Evolutionary conservation across 2,888 invertebrate genomes (phyloP).

Genomic region (Rhingia rostrata): DNA sequence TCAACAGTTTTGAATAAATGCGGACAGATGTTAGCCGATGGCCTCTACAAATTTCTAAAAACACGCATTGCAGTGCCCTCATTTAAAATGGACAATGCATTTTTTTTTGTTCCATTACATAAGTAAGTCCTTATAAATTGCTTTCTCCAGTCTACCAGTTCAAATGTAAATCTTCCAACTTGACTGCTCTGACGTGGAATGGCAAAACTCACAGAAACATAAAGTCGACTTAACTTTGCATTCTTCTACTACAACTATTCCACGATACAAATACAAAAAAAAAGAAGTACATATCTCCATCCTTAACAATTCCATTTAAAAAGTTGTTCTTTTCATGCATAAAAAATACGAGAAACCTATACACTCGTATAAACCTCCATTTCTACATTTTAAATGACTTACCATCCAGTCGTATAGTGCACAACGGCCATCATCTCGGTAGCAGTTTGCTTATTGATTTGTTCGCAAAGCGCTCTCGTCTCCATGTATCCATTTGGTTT

Average conservation of each 20-base stretch:
- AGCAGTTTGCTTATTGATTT: constrained; percentile 83
- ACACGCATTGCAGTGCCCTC: too few relatives aligned
- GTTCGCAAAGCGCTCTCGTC: constrained; percentile 83
- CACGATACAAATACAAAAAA: neutral
- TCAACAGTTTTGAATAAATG: too few relatives aligned
- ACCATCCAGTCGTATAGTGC: constrained; percentile 90
- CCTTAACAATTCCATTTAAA: constrained; percentile 8
- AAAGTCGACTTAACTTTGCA: constrained; percentile 5
- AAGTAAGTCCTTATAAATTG: too few relatives aligned
- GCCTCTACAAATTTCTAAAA: too few relatives aligned
- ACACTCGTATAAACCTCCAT: constrained; percentile 9
- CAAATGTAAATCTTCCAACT: constrained; percentile 3
- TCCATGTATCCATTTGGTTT: constrained; percentile 83
- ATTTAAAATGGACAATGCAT: too few relatives aligned
- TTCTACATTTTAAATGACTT: constrained; percentile 77
- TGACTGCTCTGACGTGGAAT: neutral
- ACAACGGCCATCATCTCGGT: constrained; percentile 86
- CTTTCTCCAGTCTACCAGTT: neutral
- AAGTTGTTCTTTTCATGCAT: constrained; percentile 7
- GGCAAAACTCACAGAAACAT: neutral
- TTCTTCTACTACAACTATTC: neutral
- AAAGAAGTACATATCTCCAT: neutral
- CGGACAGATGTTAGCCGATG: too few relatives aligned
- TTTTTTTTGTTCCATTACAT: too few relatives aligned
- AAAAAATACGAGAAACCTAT: constrained; percentile 2